Evolutionary conservation across 2,113 vertebrate species (phyloP), one percentile per base, ranked within the genome.

Genomic region (Pelobates fuscus): DNA sequence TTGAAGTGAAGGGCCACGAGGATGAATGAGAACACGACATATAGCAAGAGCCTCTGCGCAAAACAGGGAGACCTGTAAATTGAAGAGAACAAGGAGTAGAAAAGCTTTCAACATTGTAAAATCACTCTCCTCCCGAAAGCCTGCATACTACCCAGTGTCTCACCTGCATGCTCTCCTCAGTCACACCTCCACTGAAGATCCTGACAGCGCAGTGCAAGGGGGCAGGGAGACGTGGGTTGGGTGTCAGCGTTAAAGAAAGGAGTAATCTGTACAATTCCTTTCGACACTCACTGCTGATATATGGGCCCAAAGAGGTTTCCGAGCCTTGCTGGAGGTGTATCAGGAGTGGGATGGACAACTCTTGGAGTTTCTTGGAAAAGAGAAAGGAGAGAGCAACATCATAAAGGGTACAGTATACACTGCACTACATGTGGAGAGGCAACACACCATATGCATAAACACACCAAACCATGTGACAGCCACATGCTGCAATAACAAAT

Each of bases 11-110:
- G 91, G 92, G 3, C 84, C 86, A 3, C 94, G 93, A 0, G 95
- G 92, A 55, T 95, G 95, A n/a, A 93, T 88, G 4, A 96, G 80
- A 21, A 90, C 80, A 71, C 92, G 92, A 78, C 94, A 96, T 77
- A 93, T 79, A 18, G 92, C 90, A 66, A 94, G 76, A 0, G 95
- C 93, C 80, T 96, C 94, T 0, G 84, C 67, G 30, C 94, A 96
- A 81, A 95, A 96, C 2, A 92, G 86, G 0, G 94, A 93, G 8
- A 96, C 94, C 95, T 96, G 64, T 7, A 65, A 18, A 12, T 18
- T 57, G 4, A 30, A 69, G 2, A 11, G 18, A 27, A 20, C 21
- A n/a, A 55, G n/a, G 18, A 55, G 18, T n/a, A 55, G 23, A 55
- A 37, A 37, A 37, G 32, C 32, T 10, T 37, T 37, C 32, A 37